Evolutionary conservation across 2,888 invertebrate genomes (phyloP), one percentile per base, ranked within the genome.

Genomic region (Aphodius sticticus): DNA sequence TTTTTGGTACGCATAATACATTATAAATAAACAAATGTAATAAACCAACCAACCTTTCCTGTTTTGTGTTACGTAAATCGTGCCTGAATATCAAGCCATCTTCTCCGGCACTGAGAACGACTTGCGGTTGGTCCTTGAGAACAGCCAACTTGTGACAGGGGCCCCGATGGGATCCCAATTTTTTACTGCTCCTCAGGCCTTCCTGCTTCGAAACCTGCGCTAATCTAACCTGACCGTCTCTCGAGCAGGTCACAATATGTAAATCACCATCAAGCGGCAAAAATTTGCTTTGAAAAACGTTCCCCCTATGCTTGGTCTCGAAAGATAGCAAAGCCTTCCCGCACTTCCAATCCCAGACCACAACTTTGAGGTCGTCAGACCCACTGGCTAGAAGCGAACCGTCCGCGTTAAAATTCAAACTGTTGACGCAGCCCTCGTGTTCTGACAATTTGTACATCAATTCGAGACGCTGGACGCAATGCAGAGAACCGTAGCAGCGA

Each of bases 231-330:
- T 96, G 96, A 6, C 97, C 97, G 89, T 98, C 98, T 78, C 97
- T 92, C 0, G 96, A 96, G 88, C 96, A 95, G 0, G 97, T 96
- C 69, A 96, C 96, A 70, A 98, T 94, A 87, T 96, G 95, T 80
- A 95, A 91, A 89, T 96, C 96, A 53, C 93, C 92, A 69, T 93
- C 93, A 70, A 95, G 91, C 77, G 96, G 94, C 83, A 98, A 91
- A 90, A 98, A 98, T 89, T 97, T 98, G 85, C 93, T 93, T 87
- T 97, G 97, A 89, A 98, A 98, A 78, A 98, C 96, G 87, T 98
- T 98, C 69, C 94, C 93, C 82, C 92, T 92, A 89, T 98, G 98
- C 1, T 96, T 96, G 16, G 96, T 96, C 84, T 93, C 92, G 85
- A 95, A 95, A 3, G 91, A 91, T 83, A 95, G 91, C 69, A 93